Conservation (phyloP, 2,888 invertebrate genomes). For the Himalopsyche japonica region DNA sequence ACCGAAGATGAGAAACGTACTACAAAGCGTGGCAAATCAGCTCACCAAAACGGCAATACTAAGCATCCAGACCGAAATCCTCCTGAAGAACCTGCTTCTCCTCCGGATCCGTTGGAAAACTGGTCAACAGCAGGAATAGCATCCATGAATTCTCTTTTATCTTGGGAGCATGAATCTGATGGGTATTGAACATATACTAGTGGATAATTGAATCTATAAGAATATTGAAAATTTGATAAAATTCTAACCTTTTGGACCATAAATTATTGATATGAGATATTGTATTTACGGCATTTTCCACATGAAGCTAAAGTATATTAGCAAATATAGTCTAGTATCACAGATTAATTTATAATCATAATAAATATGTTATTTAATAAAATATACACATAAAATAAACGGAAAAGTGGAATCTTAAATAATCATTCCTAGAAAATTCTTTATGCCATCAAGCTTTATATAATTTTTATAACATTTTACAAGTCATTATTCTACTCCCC, state of each 20-base stretch:
- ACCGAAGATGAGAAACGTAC: conserved; percentile 10
- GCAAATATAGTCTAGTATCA: no score
- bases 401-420: no score
- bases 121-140: conserved; percentile 39
- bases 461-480: no score
- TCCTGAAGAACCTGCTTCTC: conserved; percentile 14
- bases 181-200: conserved; percentile 13
- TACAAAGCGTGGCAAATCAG: conserved; percentile 32
- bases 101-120: conserved; percentile 39
- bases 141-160: conserved; percentile 35
- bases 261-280: not conserved
- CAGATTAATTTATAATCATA: no score
- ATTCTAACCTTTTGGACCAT: not conserved
- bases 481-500: no score
- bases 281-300: no score
- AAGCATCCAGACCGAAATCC: conserved; percentile 10
- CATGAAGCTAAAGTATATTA: no score
- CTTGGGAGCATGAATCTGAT: conserved; percentile 37
- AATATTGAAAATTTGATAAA: not conserved
- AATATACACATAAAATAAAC: no score
- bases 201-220: not conserved
- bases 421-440: no score
- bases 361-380: no score
- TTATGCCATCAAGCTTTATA: no score
- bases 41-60: conserved; percentile 22